Evolutionary conservation across 2,113 vertebrate genomes (phyloP).

Genomic region (Cryptomyrus ogoouensis): DNA sequence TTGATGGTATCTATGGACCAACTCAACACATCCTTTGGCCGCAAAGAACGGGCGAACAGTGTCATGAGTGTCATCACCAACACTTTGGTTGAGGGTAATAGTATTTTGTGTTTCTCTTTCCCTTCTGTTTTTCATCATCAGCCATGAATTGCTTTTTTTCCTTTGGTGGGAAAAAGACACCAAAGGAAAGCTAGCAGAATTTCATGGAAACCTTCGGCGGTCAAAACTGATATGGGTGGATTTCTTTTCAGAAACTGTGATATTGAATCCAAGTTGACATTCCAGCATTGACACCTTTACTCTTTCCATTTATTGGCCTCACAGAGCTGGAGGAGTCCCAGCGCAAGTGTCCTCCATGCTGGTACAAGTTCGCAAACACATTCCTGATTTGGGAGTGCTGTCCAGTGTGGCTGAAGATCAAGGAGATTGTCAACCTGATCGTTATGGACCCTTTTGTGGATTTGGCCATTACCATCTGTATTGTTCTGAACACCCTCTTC

Average conservation of each 20-base stretch:
- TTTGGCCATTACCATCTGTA: conserved; percentile 95
- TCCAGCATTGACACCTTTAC: not conserved
- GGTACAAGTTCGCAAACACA: conserved; percentile 91
- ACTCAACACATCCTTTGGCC: conserved; percentile 82
- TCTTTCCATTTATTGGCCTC: conserved; percentile 26
- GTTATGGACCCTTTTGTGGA: conserved; percentile 99
- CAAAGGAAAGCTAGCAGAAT: not conserved
- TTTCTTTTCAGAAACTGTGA: not conserved
- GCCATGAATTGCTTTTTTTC: not conserved
- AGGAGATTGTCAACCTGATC: conserved; percentile 84
- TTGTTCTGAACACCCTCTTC: conserved; percentile 93
- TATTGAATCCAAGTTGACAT: not conserved
- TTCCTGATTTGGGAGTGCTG: conserved; percentile 98
- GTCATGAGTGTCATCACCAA: conserved; percentile 91
- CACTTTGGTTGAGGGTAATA: conserved; percentile 85
- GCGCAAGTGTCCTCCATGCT: conserved; percentile 91
- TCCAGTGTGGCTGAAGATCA: conserved; percentile 86
- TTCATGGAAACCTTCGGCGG: not conserved
- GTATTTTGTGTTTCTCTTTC: not conserved
- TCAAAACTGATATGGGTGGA: not conserved
- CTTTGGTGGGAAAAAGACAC: conserved; percentile 6
- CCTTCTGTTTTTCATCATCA: not conserved
- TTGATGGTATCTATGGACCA: conserved; percentile 96
- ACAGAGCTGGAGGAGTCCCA: conserved; percentile 94
- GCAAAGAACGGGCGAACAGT: conserved; percentile 89